phyloP scores from a whole-genome alignment of 2,113 vertebrate genomes.

The Okapia johnstoni region DNA sequence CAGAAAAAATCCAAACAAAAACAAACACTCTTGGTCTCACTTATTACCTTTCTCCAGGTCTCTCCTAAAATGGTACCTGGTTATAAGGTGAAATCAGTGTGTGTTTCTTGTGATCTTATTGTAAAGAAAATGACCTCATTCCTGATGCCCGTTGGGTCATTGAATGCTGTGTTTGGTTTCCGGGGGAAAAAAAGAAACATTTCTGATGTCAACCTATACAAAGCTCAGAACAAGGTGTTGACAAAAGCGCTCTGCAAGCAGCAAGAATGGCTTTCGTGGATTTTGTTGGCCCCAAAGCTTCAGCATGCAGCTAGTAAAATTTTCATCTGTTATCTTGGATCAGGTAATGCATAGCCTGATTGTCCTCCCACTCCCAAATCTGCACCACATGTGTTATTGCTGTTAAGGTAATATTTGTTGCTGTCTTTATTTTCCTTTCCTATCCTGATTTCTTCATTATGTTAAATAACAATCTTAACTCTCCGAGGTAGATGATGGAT shows the following conservation, averaged over 20 bases:
- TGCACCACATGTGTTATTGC: too few species aligned
- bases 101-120: background rate
- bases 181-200: background rate
- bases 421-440: background rate
- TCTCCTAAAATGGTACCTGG: background rate
- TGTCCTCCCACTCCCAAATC: background rate
- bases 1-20: background rate
- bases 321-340: background rate
- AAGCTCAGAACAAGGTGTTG: background rate
- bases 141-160: too few species aligned
- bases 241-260: background rate
- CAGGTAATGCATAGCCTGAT: background rate
- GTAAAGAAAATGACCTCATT: background rate
- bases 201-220: background rate
- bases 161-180: background rate
- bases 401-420: background rate
- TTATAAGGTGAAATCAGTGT: background rate
- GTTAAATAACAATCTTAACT: background rate
- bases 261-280: background rate
- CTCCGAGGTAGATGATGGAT: background rate
- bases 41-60: rapidly evolving
- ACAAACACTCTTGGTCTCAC: background rate
- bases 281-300: background rate
- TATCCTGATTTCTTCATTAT: background rate
- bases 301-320: background rate